These are phyloP conservation scores for Agriopis marginaria DNA, from an alignment of 2,888 invertebrate species.

Conservation along the genomic window DNA sequence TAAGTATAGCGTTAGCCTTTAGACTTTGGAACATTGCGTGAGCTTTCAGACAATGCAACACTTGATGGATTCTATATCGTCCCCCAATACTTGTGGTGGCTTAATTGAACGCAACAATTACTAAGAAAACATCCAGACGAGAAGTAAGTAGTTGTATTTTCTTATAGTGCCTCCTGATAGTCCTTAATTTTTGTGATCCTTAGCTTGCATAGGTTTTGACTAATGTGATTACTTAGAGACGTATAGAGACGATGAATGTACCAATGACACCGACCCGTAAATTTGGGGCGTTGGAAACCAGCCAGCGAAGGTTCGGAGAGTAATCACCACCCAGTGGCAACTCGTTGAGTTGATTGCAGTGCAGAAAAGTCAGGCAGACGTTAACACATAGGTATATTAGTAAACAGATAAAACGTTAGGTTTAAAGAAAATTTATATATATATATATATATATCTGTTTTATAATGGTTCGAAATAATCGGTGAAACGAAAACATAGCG, in stretches of 20 bases:
- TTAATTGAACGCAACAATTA: neutral
- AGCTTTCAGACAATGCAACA: neutral
- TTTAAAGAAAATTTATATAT: neutral
- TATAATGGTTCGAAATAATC: no score
- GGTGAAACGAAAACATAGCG: no score
- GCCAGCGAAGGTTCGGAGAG: slow-evolving; percentile 38
- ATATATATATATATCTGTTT: no score
- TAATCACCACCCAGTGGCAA: slow-evolving; percentile 16
- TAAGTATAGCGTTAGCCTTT: no score
- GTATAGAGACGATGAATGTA: slow-evolving; percentile 19
- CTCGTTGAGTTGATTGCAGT: neutral
- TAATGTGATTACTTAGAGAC: neutral
- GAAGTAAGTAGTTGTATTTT: no score
- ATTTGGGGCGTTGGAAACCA: slow-evolving; percentile 40
- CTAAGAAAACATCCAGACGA: no score
- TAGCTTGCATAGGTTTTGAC: neutral
- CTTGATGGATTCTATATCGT: neutral
- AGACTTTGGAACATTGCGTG: neutral
- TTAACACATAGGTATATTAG: neutral
- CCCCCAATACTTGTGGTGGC: neutral
- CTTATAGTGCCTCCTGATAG: no score
- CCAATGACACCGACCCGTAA: slow-evolving; percentile 41
- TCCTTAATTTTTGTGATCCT: no score
- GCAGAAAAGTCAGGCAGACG: neutral
- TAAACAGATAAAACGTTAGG: no score